A percentile compares a stretch with the other conserved stretches of the same genome.
phyloP scores from a whole-genome alignment of 2,797 vertebrate species.

The Synanceia verrucosa region DNA sequence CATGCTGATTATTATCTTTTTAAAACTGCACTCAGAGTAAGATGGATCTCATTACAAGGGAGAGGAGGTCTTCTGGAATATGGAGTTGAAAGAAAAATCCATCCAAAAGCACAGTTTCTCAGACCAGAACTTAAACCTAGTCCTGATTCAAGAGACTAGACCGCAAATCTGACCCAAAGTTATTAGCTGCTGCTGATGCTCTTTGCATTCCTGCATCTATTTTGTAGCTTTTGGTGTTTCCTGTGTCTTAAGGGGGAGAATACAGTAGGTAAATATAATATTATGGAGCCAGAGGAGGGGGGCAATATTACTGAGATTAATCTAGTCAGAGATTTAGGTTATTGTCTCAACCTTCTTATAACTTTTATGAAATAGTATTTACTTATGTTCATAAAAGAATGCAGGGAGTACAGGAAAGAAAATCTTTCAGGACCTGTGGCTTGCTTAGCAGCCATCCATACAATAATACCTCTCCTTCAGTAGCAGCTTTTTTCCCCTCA shows the following conservation, averaged over 20 bases:
- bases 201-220: conserved; percentile 17
- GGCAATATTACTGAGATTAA: not conserved
- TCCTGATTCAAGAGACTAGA: not conserved
- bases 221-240: not conserved
- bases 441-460: too few relatives aligned
- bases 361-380: not conserved
- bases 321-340: not conserved
- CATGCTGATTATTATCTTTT: not conserved
- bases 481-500: too few relatives aligned
- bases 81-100: conserved; percentile 9
- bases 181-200: not conserved
- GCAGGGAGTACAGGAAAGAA: not conserved
- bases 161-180: not conserved
- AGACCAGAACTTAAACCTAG: not conserved
- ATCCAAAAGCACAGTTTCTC: not conserved
- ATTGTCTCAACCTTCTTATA: too few relatives aligned
- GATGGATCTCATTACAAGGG: not conserved
- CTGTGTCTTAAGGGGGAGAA: not conserved
- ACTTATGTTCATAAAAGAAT: not conserved
- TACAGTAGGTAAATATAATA: not conserved
- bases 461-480: not conserved
- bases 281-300: not conserved
- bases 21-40: not conserved
- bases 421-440: not conserved
- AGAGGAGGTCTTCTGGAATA: not conserved